Evolutionary conservation across 2,113 vertebrate genomes (phyloP).

Genomic region (Urocynchramus pylzowi): DNA sequence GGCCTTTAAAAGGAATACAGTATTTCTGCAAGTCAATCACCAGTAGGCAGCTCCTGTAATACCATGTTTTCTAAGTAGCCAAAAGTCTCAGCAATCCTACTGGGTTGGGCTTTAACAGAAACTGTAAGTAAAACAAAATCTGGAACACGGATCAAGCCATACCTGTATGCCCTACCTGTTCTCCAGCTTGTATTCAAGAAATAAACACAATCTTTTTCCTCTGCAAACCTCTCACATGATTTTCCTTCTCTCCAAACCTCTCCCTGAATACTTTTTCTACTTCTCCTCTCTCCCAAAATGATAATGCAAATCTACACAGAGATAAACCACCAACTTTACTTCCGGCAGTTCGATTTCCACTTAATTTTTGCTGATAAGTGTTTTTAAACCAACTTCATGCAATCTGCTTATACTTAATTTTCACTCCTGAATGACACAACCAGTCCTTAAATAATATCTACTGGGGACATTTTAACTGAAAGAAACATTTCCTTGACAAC

Average conservation of each 20-base stretch:
- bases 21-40: not conserved
- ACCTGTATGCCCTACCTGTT: no score
- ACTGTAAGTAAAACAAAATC: accelerated
- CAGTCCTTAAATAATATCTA: not conserved
- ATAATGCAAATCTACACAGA: not conserved
- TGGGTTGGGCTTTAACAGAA: not conserved
- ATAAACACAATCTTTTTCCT: not conserved
- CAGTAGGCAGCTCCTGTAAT: not conserved
- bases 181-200: not conserved
- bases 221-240: not conserved
- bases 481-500: not conserved
- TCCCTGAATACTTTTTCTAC: no score
- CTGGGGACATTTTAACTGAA: not conserved
- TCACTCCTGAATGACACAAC: not conserved
- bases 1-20: not conserved
- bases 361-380: not conserved
- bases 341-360: not conserved
- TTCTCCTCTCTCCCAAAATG: not conserved
- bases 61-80: accelerated
- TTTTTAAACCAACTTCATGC: not conserved
- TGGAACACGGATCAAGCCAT: not conserved
- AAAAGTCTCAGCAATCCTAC: not conserved
- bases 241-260: not conserved
- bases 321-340: not conserved
- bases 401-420: not conserved